Evolutionary conservation across 2,888 invertebrate genomes (phyloP).

Genomic region (Rhogogaster chlorosoma): DNA sequence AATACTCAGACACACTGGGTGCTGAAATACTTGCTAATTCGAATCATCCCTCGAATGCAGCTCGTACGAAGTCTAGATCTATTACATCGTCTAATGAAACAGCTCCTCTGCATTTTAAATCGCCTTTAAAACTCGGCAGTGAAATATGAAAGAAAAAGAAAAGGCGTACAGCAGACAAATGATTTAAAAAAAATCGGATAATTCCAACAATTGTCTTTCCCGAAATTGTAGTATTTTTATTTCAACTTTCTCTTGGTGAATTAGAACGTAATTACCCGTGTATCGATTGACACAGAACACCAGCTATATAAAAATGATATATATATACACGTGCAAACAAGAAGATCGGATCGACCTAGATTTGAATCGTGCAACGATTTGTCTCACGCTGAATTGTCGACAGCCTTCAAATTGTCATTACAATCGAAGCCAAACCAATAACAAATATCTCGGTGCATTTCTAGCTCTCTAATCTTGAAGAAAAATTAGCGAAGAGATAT

Average conservation of each 20-base stretch:
- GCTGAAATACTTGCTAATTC: slow-evolving; percentile 28
- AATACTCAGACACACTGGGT: background rate
- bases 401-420: slow-evolving; percentile 24
- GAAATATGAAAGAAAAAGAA: background rate
- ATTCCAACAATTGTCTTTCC: background rate
- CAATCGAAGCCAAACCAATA: background rate
- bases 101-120: slow-evolving; percentile 22
- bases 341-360: background rate
- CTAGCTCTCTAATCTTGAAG: background rate
- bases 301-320: background rate
- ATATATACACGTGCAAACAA: background rate
- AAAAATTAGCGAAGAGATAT: background rate
- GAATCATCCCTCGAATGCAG: slow-evolving; percentile 17
- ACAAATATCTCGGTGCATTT: background rate
- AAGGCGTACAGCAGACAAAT: background rate
- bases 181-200: background rate
- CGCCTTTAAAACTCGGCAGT: background rate
- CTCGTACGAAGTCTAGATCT: background rate
- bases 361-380: background rate
- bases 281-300: background rate
- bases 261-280: background rate
- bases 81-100: slow-evolving; percentile 31
- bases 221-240: background rate
- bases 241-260: background rate
- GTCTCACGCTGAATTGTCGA: background rate